Evolutionary conservation across 2,888 invertebrate species (phyloP).

Genomic region (Cancer borealis): DNA sequence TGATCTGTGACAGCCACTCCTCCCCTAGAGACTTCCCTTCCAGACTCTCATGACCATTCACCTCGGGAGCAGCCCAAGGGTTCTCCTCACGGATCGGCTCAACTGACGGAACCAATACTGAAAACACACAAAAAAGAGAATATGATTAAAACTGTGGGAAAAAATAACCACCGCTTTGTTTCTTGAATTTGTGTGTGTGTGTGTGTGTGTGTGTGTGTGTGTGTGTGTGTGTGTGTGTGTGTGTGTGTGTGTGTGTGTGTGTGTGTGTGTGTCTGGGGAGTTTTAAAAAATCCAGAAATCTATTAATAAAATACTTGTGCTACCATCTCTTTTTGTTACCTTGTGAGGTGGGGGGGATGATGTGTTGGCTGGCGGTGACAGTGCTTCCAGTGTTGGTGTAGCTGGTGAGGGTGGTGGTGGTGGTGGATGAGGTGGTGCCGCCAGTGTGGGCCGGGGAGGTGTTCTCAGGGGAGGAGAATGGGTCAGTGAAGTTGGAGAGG

Average conservation of each 20-base stretch:
- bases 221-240: not conserved
- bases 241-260: not conserved
- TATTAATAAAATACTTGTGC: not conserved
- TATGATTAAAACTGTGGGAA: not conserved
- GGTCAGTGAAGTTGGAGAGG: slow-evolving; percentile 80
- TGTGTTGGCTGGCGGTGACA: slow-evolving; percentile 74
- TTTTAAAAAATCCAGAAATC: not conserved
- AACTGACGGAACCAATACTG: slow-evolving; percentile 76
- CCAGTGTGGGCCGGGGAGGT: slow-evolving; percentile 79
- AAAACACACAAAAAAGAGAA: not conserved
- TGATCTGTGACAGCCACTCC: slow-evolving; percentile 80
- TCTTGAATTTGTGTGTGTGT: not conserved
- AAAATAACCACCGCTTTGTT: not conserved
- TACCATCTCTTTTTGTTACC: slow-evolving; percentile 1
- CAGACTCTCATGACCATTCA: slow-evolving; percentile 78
- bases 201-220: not conserved
- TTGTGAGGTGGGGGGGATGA: slow-evolving; percentile 60
- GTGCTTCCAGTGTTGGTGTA: slow-evolving; percentile 59
- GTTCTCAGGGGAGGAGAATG: slow-evolving; percentile 83
- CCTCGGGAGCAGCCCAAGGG: slow-evolving; percentile 77
- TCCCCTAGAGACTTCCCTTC: slow-evolving; percentile 78
- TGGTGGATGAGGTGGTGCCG: slow-evolving; percentile 76
- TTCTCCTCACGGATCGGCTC: slow-evolving; percentile 78
- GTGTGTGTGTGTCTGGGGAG: not conserved
- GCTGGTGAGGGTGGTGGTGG: slow-evolving; percentile 40